Percentiles rank a stretch among this genome's conserved stretches.
phyloP scores from a whole-genome alignment of 2,888 invertebrate genomes.

The Itoplectis maculator region DNA sequence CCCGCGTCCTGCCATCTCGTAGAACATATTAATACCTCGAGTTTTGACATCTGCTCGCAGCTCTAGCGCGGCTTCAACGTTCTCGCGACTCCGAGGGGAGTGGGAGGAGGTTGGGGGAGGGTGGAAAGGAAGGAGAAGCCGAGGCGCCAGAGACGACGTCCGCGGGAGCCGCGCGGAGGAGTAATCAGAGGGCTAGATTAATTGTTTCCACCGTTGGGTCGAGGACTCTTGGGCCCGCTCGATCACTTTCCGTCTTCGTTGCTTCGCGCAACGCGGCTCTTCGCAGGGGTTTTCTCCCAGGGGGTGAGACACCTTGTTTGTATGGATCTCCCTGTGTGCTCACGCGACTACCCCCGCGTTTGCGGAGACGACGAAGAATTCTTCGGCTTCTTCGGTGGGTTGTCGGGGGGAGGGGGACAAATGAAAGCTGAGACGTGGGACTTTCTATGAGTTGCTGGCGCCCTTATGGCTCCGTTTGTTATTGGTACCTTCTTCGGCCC shows the following conservation, averaged over 20 bases:
- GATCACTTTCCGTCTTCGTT: constrained; percentile 39
- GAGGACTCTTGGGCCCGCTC: constrained; percentile 78
- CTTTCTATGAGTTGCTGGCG: no score
- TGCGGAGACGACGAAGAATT: constrained; percentile 1
- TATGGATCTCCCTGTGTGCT: neutral
- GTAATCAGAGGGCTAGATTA: constrained; percentile 84
- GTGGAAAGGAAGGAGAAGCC: constrained; percentile 37
- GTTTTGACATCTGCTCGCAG: constrained; percentile 81
- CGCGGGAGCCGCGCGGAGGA: constrained; percentile 69
- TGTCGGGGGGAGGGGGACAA: neutral
- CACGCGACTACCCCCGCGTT: neutral
- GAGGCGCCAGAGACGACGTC: constrained; percentile 64
- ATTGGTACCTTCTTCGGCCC: no score
- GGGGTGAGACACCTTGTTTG: neutral
- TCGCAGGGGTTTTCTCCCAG: neutral
- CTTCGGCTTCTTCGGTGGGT: neutral
- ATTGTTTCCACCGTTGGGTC: constrained; percentile 83
- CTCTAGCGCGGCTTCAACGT: constrained; percentile 2
- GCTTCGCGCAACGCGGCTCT: neutral
- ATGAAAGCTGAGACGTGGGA: neutral
- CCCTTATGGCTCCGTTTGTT: no score
- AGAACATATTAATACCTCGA: constrained; percentile 84
- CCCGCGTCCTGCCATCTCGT: constrained; percentile 75
- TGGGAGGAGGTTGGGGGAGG: no score
- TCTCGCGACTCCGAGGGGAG: no score